These are phyloP conservation scores for Falco naumanni DNA, from an alignment of 2,797 vertebrate species.

Conservation along the genomic window DNA sequence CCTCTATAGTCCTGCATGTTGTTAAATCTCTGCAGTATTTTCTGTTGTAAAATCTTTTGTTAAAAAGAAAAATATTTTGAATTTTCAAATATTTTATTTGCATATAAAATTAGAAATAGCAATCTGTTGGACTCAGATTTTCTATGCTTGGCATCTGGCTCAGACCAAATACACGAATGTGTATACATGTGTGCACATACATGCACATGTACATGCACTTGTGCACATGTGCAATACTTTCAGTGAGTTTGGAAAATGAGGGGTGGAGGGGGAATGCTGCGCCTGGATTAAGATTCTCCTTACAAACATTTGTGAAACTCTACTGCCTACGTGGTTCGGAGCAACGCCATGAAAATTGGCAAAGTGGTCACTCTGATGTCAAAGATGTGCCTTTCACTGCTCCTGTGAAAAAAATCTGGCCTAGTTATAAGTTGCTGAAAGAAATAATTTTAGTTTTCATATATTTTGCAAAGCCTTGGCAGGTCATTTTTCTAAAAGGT, in stretches of 20 bases:
- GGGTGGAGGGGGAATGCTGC: background rate
- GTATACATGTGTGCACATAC: background rate
- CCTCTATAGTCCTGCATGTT: background rate
- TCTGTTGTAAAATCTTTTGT: background rate
- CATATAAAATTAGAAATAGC: background rate
- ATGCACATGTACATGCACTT: background rate
- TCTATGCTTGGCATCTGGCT: background rate
- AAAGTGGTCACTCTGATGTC: constrained; percentile 24
- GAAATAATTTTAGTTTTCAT: background rate
- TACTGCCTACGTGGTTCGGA: constrained; percentile 9
- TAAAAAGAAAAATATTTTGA: background rate
- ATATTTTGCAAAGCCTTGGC: background rate
- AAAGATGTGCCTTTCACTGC: constrained; percentile 20
- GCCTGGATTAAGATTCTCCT: background rate
- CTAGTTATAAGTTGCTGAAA: background rate
- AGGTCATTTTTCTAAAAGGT: background rate
- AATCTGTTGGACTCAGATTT: background rate
- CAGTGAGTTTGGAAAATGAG: background rate
- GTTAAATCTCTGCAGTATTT: background rate
- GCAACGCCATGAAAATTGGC: background rate
- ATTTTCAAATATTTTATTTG: background rate
- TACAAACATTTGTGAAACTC: constrained; percentile 17
- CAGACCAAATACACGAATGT: background rate
- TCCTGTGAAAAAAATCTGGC: background rate
- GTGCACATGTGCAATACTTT: background rate